Evolutionary conservation across 2,888 invertebrate genomes (phyloP), one percentile per base, ranked within the genome.

Genomic region (Steinernema carpocapsae): DNA sequence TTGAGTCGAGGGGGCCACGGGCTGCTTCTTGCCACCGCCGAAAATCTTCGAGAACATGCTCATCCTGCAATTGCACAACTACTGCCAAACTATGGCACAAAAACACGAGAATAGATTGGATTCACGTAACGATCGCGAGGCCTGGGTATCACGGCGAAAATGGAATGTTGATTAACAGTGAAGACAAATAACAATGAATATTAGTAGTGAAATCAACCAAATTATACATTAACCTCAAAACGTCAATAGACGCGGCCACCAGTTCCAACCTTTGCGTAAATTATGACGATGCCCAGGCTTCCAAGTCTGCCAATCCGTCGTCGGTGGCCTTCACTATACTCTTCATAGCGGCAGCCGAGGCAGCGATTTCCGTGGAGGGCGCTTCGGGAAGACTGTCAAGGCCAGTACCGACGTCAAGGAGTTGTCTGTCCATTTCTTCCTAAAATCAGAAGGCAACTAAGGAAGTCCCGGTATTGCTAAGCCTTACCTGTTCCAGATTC

Each of bases 11-110:
- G 94, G 94, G 12, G 93, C 92, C 83, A 93, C 92, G 82, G 93
- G 93, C 82, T 92, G 92, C 73, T 87, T 88, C 80, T 90, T 90
- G 88, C 96, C 95, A 2, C 96, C 95, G 3, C 94, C 93, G 83
- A 96, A 95, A 87, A 96, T 90, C 91, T 94, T 94, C 51, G 92
- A 92, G 79, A 95, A 92, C 88, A 95, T 93, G 91, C 94, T 94
- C 95, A 95, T 95, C 43, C 43, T 43, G 14, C 43, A 43, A 7
- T 43, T 7, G 14, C 7, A 14, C 43, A 43, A 14, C 43, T 12
- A 43, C n/a, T n/a, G n/a, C 7, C 43, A 43, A 43, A 43, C 14
- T 43, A 43, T 43, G 7, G 7, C 14, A 43, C 7, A 43, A 43
- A 43, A 43, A n/a, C n/a, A n/a, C n/a, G n/a, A n/a, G n/a, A n/a